Percentiles rank a stretch among this genome's conserved stretches.
phyloP scores from a whole-genome alignment of 2,797 vertebrate species.

The Buceros bicornis region DNA sequence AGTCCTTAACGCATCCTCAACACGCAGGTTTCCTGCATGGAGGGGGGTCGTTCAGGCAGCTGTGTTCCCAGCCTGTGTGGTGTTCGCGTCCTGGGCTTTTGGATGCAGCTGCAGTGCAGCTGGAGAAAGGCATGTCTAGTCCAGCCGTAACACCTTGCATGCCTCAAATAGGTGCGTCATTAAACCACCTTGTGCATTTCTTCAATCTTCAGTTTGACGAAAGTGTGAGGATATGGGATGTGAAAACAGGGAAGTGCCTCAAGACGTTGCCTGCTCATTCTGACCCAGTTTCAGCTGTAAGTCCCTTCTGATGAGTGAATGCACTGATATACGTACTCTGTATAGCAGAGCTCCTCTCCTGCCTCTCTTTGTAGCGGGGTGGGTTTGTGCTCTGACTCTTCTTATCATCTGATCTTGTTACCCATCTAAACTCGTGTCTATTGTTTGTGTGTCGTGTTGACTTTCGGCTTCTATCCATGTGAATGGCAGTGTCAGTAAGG shows the following conservation, averaged over 20 bases:
- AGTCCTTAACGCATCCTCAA: background rate
- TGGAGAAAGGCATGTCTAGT: background rate
- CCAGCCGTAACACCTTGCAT: background rate
- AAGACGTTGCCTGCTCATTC: conserved; percentile 98
- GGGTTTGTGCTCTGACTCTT: background rate
- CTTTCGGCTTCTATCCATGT: background rate
- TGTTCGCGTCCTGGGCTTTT: background rate
- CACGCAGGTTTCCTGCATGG: accelerated
- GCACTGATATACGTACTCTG: background rate
- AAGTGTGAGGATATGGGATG: conserved; percentile 98
- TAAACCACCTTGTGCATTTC: background rate
- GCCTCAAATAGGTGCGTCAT: background rate
- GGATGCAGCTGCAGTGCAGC: background rate
- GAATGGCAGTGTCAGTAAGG: background rate
- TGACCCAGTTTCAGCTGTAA: conserved; percentile 96
- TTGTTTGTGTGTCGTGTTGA: background rate
- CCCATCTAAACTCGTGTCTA: background rate
- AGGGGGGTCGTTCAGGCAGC: background rate
- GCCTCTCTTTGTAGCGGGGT: background rate
- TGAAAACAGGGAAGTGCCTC: conserved; percentile 98
- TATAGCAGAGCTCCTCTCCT: background rate
- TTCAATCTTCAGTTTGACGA: conserved; percentile 90
- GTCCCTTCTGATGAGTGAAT: conserved; percentile 48
- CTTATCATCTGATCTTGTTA: background rate
- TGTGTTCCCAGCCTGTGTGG: background rate